Percentiles rank a stretch among this genome's conserved stretches.
phyloP scores from a whole-genome alignment of 2,797 vertebrate genomes.

The Spinus olivaceus region DNA sequence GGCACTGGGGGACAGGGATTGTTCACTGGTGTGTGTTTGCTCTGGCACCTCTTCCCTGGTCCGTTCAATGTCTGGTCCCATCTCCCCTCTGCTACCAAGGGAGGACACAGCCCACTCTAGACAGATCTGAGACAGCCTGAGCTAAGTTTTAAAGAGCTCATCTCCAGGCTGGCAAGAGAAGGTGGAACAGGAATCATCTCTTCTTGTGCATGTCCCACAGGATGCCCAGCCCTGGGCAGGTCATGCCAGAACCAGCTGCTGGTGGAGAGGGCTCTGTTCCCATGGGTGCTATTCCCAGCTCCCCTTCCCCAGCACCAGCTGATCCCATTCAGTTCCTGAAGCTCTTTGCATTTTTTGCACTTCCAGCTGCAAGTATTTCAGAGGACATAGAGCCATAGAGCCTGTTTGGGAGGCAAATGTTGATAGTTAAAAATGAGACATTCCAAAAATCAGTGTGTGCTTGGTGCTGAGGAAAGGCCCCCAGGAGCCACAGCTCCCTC shows the following conservation, averaged over 20 bases:
- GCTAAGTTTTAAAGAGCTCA: background rate
- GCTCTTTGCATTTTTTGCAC: background rate
- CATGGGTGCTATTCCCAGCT: background rate
- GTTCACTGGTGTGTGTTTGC: background rate
- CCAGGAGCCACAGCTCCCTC: background rate
- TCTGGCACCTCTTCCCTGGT: background rate
- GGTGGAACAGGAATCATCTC: background rate
- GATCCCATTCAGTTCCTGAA: background rate
- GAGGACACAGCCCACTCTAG: background rate
- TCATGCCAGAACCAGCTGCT: background rate
- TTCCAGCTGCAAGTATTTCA: background rate
- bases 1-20: background rate
- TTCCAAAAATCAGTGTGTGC: background rate
- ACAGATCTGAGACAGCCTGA: background rate
- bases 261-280: background rate
- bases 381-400: background rate
- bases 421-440: background rate
- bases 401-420: background rate
- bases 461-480: background rate
- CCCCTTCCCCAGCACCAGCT: background rate
- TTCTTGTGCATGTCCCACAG: background rate
- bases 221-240: background rate
- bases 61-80: accelerated
- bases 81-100: background rate
- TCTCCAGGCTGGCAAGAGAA: background rate